A percentile compares a stretch with the other conserved stretches of the same genome.
phyloP scores from a whole-genome alignment of 2,888 invertebrate species.

The Apotomis turbidana region DNA sequence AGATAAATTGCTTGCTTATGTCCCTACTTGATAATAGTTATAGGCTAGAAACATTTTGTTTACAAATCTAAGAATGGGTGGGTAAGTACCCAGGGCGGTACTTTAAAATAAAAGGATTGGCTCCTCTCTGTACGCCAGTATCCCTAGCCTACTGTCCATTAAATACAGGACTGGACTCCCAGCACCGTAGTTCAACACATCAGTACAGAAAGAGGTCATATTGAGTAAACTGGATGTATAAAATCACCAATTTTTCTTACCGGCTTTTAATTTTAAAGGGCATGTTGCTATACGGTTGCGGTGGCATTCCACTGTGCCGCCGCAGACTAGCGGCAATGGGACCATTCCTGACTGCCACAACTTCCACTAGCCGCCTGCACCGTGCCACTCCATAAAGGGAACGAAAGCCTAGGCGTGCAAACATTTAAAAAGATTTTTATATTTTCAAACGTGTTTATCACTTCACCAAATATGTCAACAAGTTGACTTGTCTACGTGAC shows the following conservation, averaged over 20 bases:
- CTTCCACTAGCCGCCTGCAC: slow-evolving; percentile 35
- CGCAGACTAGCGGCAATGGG: slow-evolving; percentile 47
- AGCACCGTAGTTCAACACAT: too few relatives aligned
- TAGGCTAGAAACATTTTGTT: too few relatives aligned
- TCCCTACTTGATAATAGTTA: too few relatives aligned
- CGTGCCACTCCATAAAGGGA: slow-evolving; percentile 48
- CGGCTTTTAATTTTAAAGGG: slow-evolving; percentile 66
- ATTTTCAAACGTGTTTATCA: slow-evolving; percentile 1
- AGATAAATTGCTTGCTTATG: too few relatives aligned
- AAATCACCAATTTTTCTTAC: slow-evolving; percentile 29
- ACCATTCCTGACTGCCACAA: slow-evolving; percentile 43
- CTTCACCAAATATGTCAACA: background rate
- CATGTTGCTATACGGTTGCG: slow-evolving; percentile 69
- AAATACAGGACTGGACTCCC: too few relatives aligned
- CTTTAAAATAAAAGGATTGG: too few relatives aligned
- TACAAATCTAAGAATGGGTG: too few relatives aligned
- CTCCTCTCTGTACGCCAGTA: too few relatives aligned
- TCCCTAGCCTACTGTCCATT: too few relatives aligned
- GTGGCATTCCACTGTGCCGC: slow-evolving; percentile 56
- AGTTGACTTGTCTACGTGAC: background rate
- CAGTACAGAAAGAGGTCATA: too few relatives aligned
- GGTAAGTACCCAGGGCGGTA: too few relatives aligned
- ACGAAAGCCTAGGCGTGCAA: slow-evolving; percentile 43
- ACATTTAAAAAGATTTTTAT: slow-evolving; percentile 3
- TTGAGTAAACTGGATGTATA: too few relatives aligned